A percentile compares a stretch with the other conserved stretches of the same genome.
These are phyloP conservation scores for Odontomyia ornata DNA, from an alignment of 2,888 invertebrate species.

Conservation along the genomic window DNA sequence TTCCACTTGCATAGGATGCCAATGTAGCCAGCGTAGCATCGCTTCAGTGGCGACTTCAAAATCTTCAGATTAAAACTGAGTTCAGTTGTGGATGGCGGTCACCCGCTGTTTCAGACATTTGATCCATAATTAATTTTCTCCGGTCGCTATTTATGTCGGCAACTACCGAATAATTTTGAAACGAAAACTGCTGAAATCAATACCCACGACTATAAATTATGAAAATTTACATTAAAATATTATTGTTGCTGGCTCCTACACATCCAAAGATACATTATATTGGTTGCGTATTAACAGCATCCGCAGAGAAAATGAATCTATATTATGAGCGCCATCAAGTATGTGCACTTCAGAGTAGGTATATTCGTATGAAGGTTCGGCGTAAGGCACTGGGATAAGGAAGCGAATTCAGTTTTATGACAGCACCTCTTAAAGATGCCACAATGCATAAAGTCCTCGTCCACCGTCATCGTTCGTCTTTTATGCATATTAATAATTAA, in stretches of 20 bases:
- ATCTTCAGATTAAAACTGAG: neutral
- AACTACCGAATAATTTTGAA: slow-evolving; percentile 48
- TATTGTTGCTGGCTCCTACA: slow-evolving; percentile 45
- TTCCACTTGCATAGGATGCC: neutral
- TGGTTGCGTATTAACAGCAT: slow-evolving; percentile 3
- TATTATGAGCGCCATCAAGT: neutral
- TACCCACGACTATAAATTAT: slow-evolving; percentile 64
- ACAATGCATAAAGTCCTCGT: slow-evolving; percentile 28
- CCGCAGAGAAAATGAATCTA: neutral
- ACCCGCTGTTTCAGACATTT: slow-evolving; percentile 58
- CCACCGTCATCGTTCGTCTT: slow-evolving; percentile 16
- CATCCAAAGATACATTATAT: slow-evolving; percentile 5
- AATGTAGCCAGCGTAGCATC: neutral
- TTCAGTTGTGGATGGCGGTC: slow-evolving; percentile 8
- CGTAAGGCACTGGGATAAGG: slow-evolving; percentile 8
- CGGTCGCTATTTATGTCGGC: slow-evolving; percentile 46
- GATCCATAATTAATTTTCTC: slow-evolving; percentile 58
- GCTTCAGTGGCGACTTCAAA: neutral
- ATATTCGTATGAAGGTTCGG: neutral
- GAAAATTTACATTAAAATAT: slow-evolving; percentile 63
- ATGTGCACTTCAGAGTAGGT: neutral
- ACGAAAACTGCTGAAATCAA: slow-evolving; percentile 63
- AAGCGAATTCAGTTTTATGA: slow-evolving; percentile 25
- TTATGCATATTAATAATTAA: slow-evolving; percentile 37
- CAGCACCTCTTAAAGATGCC: slow-evolving; percentile 41